Percentiles rank a stretch among this genome's conserved stretches.
These are phyloP conservation scores for Cricetomys ansorgei DNA, from an alignment of 2,113 vertebrate species.

Conservation along the genomic window DNA sequence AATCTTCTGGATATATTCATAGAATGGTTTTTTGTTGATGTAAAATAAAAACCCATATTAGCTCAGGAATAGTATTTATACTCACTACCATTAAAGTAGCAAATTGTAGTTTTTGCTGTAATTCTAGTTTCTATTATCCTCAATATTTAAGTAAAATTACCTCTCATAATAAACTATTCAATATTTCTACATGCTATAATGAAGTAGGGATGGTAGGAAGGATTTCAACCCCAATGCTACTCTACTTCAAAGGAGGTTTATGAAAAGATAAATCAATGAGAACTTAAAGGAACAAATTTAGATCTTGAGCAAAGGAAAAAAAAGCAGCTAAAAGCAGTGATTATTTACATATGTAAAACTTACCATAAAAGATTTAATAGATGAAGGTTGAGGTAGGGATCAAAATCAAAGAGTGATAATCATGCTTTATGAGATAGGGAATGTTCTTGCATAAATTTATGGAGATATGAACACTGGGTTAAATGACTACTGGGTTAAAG, in stretches of 20 bases:
- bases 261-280: not conserved
- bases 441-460: not conserved
- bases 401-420: conserved; percentile 3
- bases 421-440: not conserved
- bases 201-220: not conserved
- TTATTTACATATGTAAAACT: not conserved
- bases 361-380: not conserved
- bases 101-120: conserved; percentile 54
- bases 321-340: not conserved
- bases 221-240: not conserved
- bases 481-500: not conserved
- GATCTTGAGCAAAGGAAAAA: conserved; percentile 25
- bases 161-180: conserved; percentile 23
- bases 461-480: too few relatives aligned
- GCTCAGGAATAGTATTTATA: conserved; percentile 35
- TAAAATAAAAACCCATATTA: conserved; percentile 34
- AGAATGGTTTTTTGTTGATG: conserved; percentile 34
- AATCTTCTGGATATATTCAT: conserved; percentile 30
- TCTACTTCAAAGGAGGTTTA: conserved; percentile 33
- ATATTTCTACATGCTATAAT: not conserved
- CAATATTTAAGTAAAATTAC: conserved; percentile 61
- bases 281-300: conserved; percentile 16
- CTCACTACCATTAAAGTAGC: conserved; percentile 18
- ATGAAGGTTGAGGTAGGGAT: not conserved
- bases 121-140: conserved; percentile 31